Conservation (phyloP, 1,140 invertebrate genomes). For the Leptonema lineaticorne region DNA sequence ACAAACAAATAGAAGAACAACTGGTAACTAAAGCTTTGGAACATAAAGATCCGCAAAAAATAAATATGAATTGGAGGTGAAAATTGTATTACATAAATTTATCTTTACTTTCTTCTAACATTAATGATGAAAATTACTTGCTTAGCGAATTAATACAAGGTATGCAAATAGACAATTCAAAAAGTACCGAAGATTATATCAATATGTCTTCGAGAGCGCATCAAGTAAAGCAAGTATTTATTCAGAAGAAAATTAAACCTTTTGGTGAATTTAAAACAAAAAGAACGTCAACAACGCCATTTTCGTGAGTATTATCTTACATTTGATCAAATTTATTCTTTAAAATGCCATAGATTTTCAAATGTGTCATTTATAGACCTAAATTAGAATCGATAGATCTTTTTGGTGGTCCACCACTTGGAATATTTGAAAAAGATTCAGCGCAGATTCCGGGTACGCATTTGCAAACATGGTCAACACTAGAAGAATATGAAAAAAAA, state of each 20-base stretch:
- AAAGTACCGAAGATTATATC: conserved; percentile 47
- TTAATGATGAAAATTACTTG: conserved; percentile 28
- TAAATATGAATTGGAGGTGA: conserved; percentile 49
- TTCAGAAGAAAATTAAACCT: conserved; percentile 37
- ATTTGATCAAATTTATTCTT: conserved; percentile 38
- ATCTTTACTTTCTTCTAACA: neutral
- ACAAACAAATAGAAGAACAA: conserved; percentile 73
- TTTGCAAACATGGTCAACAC: conserved; percentile 67
- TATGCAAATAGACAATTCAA: conserved; percentile 70
- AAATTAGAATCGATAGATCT: conserved; percentile 53
- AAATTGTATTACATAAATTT: conserved; percentile 22
- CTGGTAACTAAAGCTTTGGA: conserved; percentile 68
- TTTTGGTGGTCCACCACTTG: conserved; percentile 59
- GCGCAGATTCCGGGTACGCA: conserved; percentile 51
- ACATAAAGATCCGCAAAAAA: conserved; percentile 44
- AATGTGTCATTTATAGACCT: conserved; percentile 31
- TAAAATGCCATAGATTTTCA: conserved; percentile 32
- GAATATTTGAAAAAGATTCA: conserved; percentile 58
- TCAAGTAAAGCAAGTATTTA: conserved; percentile 47
- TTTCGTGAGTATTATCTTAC: neutral
- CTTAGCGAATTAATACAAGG: conserved; percentile 68
- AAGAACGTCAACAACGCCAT: too few species aligned
- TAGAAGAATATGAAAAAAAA: conserved; percentile 67
- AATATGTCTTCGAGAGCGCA: conserved; percentile 48
- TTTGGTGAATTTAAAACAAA: conserved; percentile 35